Evolutionary conservation across 2,888 invertebrate genomes (phyloP), one percentile per base, ranked within the genome.

Genomic region (Heteropelma amictum): DNA sequence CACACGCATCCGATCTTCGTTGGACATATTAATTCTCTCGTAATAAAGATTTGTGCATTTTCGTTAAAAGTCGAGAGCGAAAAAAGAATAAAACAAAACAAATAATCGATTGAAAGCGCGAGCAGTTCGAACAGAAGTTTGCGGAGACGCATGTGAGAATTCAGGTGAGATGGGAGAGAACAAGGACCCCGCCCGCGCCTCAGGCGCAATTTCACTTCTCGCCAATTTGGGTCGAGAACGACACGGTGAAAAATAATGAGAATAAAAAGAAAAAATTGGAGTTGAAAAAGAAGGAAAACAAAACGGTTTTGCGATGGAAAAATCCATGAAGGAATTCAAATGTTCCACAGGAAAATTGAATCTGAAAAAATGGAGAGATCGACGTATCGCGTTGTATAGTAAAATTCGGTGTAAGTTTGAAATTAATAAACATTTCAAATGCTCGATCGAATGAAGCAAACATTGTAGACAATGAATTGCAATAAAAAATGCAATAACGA

Each of bases 131-230:
- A 40, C n/a, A 7, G 7, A 19, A 8, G 30, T 26, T 28, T 53
- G 53, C 40, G 53, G 28, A 51, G 12, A 53, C 65, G 53, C 67
- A 61, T 61, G 63, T 26, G 51, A 56, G 73, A 69, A 61, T 56
- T 51, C 30, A n/a, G n/a, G 42, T 56, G 42, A 30, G 38, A 65
- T 71, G 65, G 58, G 35, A 68, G 72, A 56, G 73, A 76, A 74
- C 56, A 75, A 72, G 79, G 79, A 80, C 80, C 76, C 84, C 86
- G 84, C 86, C 87, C 82, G 80, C 82, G 86, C 87, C 84, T 64
- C 79, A 58, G 81, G 87, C 86, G 74, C 74, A 85, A 85, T 87
- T 87, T 87, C 86, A 86, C 85, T 86, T 81, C 76, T 60, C 49
- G 80, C 78, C 81, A 83, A 84, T 84, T 80, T 82, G 83, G 86